Base-by-base conservation (phyloP, 2,113 vertebrate species). In the Apeltes quadracus region DNA sequence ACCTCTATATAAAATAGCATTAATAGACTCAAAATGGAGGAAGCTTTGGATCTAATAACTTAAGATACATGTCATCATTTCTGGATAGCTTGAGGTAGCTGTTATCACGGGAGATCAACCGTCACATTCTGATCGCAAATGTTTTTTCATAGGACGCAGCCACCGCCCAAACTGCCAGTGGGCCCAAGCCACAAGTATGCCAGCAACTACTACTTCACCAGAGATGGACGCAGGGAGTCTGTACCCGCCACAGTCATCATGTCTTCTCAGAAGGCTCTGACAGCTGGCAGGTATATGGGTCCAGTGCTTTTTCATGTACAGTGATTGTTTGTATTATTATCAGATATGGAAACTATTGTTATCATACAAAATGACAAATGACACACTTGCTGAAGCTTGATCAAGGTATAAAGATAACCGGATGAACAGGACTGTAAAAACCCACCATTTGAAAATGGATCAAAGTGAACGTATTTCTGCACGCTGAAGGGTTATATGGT, bases 131-230 rank as follows among this genome's bases (percentile, higher is more conserved):
- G 20, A 53, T 62, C 25, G 20, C 10, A 39, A 34, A 36, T 61
- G 11, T 2, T 58, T 73, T 54, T 72, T 14, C 50, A 23, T n/a
- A 95, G 98, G 86, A 95, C 94, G 10, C 97, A 96, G 74, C 94
- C 95, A 1, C 94, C 96, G 39, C 96, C 97, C 14, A 94, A 83
- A 63, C 94, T 98, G 36, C 92, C 97, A 0, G 93, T 94, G 44
- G 98, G 97, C 3, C 96, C 96, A 4, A 97, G 94, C 77, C 98
- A 99, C 90, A 97, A 92, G 71, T 89, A 94, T 25, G 93, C 96
- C 8, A 9, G 70, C 84, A 99, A 98, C 78, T 96, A 96, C 62
- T 99, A 99, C 79, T 96, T 78, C 73, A 88, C 50, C 27, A 94
- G 97, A 13, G 97, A 99, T 7, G 96, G 97, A 11, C 95, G 98